phyloP scores from a whole-genome alignment of 1,140 invertebrate species.

The Muscidifurax raptorellus region DNA sequence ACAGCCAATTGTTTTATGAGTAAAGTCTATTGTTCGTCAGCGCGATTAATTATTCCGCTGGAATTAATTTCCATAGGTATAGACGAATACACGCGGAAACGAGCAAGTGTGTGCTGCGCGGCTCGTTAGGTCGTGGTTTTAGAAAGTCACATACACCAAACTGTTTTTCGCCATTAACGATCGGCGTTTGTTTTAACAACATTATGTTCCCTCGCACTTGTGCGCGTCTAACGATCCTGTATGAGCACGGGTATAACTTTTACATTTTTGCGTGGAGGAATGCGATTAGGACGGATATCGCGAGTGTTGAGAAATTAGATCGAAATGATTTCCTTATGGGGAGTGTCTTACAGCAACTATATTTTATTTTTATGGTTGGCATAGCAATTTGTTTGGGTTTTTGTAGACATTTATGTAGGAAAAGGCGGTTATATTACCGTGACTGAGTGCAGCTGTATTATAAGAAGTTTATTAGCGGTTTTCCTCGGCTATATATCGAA shows the following conservation, averaged over 20 bases:
- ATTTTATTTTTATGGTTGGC: background rate
- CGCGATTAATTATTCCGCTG: background rate
- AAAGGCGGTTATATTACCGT: too few species aligned
- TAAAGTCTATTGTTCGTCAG: background rate
- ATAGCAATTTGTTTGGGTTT: background rate
- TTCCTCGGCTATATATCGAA: too few species aligned
- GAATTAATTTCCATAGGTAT: background rate
- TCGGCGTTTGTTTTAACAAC: slow-evolving; percentile 17
- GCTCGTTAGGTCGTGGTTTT: slow-evolving; percentile 37
- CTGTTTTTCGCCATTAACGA: slow-evolving; percentile 11
- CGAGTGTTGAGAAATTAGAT: too few species aligned
- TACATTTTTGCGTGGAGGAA: too few species aligned
- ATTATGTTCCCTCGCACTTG: background rate
- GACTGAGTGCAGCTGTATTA: too few species aligned
- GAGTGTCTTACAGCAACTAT: too few species aligned
- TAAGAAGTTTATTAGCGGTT: too few species aligned
- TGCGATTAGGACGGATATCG: too few species aligned
- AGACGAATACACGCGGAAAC: slow-evolving; percentile 1
- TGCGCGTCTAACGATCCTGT: background rate
- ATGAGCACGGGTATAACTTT: background rate
- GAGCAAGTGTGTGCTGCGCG: too few species aligned
- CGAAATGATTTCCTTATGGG: background rate
- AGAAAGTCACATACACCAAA: slow-evolving; percentile 28
- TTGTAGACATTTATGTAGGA: background rate
- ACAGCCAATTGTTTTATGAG: background rate